A percentile compares a stretch with the other conserved stretches of the same genome.
phyloP scores from a whole-genome alignment of 2,888 invertebrate genomes.

The Saturnia japonica region DNA sequence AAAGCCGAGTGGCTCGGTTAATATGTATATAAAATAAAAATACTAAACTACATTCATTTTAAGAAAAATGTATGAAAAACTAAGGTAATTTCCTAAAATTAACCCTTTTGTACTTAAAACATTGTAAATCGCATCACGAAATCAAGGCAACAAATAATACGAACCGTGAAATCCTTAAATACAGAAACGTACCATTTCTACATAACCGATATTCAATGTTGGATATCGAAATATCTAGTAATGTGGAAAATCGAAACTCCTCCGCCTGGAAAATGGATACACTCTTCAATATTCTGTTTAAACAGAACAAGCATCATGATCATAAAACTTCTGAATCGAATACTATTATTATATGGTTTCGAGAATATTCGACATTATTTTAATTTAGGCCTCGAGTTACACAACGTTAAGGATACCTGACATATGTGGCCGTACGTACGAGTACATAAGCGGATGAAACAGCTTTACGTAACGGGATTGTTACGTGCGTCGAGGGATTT shows the following conservation, averaged over 20 bases:
- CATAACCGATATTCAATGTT: conserved; percentile 21
- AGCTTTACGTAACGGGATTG: conserved; percentile 44
- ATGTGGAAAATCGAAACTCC: conserved; percentile 40
- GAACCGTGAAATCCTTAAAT: conserved; percentile 2
- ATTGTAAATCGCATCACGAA: background rate
- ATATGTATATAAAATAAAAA: no score
- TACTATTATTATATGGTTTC: background rate
- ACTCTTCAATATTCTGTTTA: conserved; percentile 26
- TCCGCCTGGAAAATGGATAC: conserved; percentile 35
- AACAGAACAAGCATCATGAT: conserved; percentile 1
- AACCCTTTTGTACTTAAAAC: background rate
- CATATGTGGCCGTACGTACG: conserved; percentile 12
- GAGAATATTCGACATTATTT: conserved; percentile 23
- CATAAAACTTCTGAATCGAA: background rate
- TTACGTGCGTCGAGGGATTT: conserved; percentile 24
- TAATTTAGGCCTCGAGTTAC: conserved; percentile 21
- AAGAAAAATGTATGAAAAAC: no score
- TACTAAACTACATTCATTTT: no score
- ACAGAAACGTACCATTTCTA: conserved; percentile 2
- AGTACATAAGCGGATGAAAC: conserved; percentile 25
- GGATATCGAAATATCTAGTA: conserved; percentile 34
- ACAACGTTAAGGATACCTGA: conserved; percentile 20
- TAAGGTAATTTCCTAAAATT: no score
- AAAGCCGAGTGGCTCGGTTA: no score
- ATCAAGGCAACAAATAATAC: background rate